Base-by-base conservation (phyloP, 1,140 invertebrate genomes). In the Bombus fervidus region DNA sequence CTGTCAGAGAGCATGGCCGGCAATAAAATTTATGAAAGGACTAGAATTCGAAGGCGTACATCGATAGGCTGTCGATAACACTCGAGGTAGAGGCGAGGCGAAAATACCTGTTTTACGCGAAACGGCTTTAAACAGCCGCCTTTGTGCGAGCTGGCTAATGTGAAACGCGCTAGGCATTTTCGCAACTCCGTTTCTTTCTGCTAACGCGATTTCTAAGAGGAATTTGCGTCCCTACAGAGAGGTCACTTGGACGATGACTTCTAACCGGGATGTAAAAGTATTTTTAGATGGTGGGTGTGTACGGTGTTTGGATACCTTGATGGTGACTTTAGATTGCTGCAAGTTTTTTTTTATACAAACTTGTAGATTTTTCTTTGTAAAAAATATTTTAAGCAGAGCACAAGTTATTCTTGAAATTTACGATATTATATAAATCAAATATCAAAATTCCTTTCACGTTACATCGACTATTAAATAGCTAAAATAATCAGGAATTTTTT, bases 171-270 rank as follows among this genome's bases (percentile, higher is more conserved):
- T 1, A 31, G 74, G 62, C 28, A 57, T 77, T 83, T 77, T 69
- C 81, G 62, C 64, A 68, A 77, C 22, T 53, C 6, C 22, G 72
- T 83, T 76, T 34, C 37, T 31, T 69, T 41, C 81, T 34, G 18
- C 28, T 53, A 34, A n/a, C 47, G n/a, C 83, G 68, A 47, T 53
- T 47, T 41, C 37, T 15, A 80, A 71, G 41, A n/a, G 75, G 77
- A 71, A 72, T 83, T 41, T 34, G n/a, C 31, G 64, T 43, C 68
- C 62, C 62, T 69, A 53, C 18, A n/a, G 43, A 57, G 73, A 83
- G 81, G 81, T 83, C 53, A 77, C 62, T 83, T 83, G 81, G 81
- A 77, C 73, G 64, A 83, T 64, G 81, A 83, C 74, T 83, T 69
- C n/a, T 57, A 77, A 77, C 64, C 47, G 41, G 64, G 62, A 77